Base-by-base conservation (phyloP, 2,888 invertebrate species). In the Laspeyria flexula region DNA sequence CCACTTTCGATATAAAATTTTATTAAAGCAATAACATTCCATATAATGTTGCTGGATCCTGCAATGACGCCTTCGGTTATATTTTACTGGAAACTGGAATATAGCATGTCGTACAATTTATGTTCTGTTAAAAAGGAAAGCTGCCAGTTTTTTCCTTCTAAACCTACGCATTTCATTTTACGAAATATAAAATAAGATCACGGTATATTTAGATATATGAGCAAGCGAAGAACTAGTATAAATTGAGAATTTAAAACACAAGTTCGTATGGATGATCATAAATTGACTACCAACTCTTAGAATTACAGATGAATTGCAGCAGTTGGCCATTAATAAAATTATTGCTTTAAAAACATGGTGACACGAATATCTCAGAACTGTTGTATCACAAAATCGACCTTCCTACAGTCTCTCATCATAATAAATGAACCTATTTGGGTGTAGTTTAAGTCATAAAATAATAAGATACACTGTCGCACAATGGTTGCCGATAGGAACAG, bases 281-380 rank as follows among this genome's bases (percentile, higher is more conserved):
- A 41, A 15, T 50, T 21, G 13, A 37, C 18, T 34, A 3, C 15
- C 43, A 7, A 51, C 33, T 34, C 49, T 37, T 54, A 41, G 50
- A 29, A 56, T 48, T 31, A 49, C 34, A 48, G 40, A 29, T 13
- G n/a, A 34, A 12, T n/a, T 31, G 33, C 27, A 50, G 31, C 54
- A 61, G 42, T 55, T 59, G 50, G 44, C 45, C 34, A 57, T 65
- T 61, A 66, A 63, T 65, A 64, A 67, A 72, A 59, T 63, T 55
- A 67, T 71, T 70, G 67, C 55, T 60, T 60, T 64, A 61, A 68
- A 61, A 66, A 67, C 56, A 52, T 63, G 58, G 61, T 43, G 54
- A 60, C 66, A 62, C 58, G 56, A 64, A 65, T 64, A 68, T 58
- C 60, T 59, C 74, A 64, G 76, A 62, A 67, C n/a, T n/a, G n/a